Evolutionary conservation across 1,140 invertebrate species (phyloP).

Genomic region (Sminthurides bifidus): DNA sequence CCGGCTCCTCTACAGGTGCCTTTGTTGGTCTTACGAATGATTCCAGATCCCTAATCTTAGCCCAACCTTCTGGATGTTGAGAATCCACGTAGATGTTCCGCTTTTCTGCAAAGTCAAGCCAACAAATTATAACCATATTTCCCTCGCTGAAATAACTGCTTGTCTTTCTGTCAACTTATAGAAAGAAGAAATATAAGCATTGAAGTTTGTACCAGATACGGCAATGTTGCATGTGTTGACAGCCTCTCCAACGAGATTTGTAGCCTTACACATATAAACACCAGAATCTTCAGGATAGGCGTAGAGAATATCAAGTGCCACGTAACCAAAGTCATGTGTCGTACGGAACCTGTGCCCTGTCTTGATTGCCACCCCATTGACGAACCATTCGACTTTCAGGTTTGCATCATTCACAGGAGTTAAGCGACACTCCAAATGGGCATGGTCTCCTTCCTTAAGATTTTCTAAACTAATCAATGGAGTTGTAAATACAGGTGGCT

Average conservation of each 20-base stretch:
- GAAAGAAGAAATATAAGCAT: slow-evolving; percentile 12
- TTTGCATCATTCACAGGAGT: slow-evolving; percentile 92
- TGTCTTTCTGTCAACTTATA: too few species aligned
- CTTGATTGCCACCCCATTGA: slow-evolving; percentile 61
- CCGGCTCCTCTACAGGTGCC: slow-evolving; percentile 10
- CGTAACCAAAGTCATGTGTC: slow-evolving; percentile 87
- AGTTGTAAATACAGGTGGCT: slow-evolving; percentile 75
- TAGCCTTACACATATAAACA: slow-evolving; percentile 88
- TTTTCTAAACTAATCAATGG: slow-evolving; percentile 69
- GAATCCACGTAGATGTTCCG: slow-evolving; percentile 46
- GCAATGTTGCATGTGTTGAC: slow-evolving; percentile 81
- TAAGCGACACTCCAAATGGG: slow-evolving; percentile 88
- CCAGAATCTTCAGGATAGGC: slow-evolving; percentile 86
- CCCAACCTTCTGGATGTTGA: slow-evolving; percentile 81
- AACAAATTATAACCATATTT: background rate
- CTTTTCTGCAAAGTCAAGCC: slow-evolving; percentile 6
- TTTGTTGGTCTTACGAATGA: slow-evolving; percentile 36
- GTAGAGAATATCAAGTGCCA: slow-evolving; percentile 85
- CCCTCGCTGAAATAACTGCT: too few species aligned
- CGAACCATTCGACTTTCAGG: slow-evolving; percentile 90
- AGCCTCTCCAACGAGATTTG: slow-evolving; percentile 79
- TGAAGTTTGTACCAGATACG: slow-evolving; percentile 38
- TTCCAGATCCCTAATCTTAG: slow-evolving; percentile 81
- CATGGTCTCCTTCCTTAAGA: slow-evolving; percentile 77
- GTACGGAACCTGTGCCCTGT: slow-evolving; percentile 78